Conservation (phyloP, 2,888 invertebrate genomes). For the Leucozona laternaria region DNA sequence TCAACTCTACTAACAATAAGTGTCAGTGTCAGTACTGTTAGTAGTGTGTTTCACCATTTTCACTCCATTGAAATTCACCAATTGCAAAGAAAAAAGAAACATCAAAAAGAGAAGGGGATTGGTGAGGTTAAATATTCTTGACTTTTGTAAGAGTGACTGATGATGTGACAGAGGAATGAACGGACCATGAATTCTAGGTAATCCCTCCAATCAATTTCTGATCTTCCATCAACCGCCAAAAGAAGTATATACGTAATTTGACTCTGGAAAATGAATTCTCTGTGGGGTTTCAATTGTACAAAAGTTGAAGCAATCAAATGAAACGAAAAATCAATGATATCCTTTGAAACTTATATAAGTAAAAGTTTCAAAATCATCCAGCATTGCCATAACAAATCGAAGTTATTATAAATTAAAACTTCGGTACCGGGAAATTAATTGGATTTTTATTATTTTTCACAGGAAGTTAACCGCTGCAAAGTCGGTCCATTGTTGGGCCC, state of each 20-base stretch:
- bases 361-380: background rate
- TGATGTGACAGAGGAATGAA: background rate
- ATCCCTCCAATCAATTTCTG: conserved; percentile 59
- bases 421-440: background rate
- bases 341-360: background rate
- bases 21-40: conserved; percentile 20
- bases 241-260: conserved; percentile 26
- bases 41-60: conserved; percentile 41
- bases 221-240: conserved; percentile 2
- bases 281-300: conserved; percentile 38
- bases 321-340: conserved; percentile 6
- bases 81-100: background rate
- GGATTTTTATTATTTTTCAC: no score
- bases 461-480: no score
- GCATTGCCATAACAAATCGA: conserved; percentile 1
- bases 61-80: conserved; percentile 17
- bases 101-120: background rate
- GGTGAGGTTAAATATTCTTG: conserved; percentile 10
- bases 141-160: conserved; percentile 16
- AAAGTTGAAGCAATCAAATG: conserved; percentile 27
- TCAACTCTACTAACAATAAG: no score
- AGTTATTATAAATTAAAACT: background rate
- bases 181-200: conserved; percentile 30
- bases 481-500: no score
- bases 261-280: conserved; percentile 13